phyloP scores from a whole-genome alignment of 30 jellyfish, hydroid and myxozoan genomes.

The Aurelia aurita complex sp. Pacific region DNA sequence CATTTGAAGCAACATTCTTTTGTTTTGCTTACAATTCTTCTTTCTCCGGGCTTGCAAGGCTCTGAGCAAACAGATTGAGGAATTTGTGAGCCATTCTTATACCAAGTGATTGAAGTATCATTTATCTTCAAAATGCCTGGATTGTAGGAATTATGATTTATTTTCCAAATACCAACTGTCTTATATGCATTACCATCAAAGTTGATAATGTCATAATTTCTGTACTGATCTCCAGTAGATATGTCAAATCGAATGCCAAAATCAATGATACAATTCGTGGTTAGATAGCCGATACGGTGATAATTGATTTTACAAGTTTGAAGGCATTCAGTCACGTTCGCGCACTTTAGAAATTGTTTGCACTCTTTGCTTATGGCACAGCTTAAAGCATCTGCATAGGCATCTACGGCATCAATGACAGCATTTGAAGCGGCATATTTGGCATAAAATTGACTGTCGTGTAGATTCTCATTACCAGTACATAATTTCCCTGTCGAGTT shows the following conservation, averaged over 20 bases:
- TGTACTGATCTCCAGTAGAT: too few species aligned
- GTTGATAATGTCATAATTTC: neutral
- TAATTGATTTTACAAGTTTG: neutral
- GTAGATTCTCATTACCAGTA: conserved; percentile 39
- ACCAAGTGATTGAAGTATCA: conserved; percentile 5
- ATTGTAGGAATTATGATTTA: neutral
- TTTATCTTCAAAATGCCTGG: neutral
- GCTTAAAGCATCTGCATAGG: neutral
- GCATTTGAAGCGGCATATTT: conserved; percentile 43
- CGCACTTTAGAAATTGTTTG: neutral
- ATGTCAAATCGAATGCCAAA: too few species aligned
- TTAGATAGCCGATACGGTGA: too few species aligned
- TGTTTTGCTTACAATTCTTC: neutral
- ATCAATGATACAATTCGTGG: too few species aligned
- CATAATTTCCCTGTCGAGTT: neutral
- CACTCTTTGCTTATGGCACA: conserved; percentile 5
- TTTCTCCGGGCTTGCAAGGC: conserved; percentile 53
- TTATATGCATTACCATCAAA: neutral
- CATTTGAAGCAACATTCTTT: conserved; percentile 63
- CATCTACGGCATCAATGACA: conserved; percentile 40
- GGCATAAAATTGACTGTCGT: conserved; percentile 20
- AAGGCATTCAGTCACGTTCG: neutral
- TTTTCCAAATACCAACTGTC: neutral
- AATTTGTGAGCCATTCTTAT: neutral
- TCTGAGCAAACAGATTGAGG: conserved; percentile 43